Evolutionary conservation across 2,797 vertebrate species (phyloP), one percentile per base, ranked within the genome.

Genomic region (Oceanodroma leucorhoa): DNA sequence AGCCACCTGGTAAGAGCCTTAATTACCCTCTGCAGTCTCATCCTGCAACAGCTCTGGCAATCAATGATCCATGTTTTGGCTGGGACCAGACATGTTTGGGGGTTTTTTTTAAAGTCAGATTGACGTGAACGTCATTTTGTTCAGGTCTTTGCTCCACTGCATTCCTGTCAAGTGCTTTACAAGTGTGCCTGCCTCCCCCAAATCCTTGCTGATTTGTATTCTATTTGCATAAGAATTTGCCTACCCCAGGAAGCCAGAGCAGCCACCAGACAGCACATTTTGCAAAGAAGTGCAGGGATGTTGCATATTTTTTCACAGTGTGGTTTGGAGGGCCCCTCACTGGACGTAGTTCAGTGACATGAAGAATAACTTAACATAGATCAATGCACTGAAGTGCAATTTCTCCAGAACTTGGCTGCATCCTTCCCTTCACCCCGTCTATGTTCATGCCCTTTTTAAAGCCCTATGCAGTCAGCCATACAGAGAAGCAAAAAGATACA

Each of bases 401-500:
- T 84, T 90, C 61, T 84, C 48, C 77, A 65, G 72, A 91, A 41
- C n/a, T 27, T 69, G 48, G 26, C 53, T 77, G 72, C 69, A 61
- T 36, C 57, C 64, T 89, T 94, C 48, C 41, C 18, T 29, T 92
- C 55, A 82, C 34, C 46, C 38, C 13, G 6, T 18, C 9, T 3
- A 20, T 29, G 7, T 65, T 79, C 46, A 12, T 45, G 55, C 29
- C 64, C 13, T 77, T 79, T 84, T 75, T 40, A 57, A 90, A 87
- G 38, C 51, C 50, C 67, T 91, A 4, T 58, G 75, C 71, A 91
- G 78, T 57, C 91, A 95, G 69, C 67, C 51, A 38, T 70, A 19
- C 6, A 73, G 67, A 50, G 51, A 92, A 92, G 60, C 60, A 85
- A 70, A 92, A 91, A 93, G 75, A 38, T 77, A 93, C 60, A 83